phyloP scores from a whole-genome alignment of 2,797 vertebrate genomes.

The Pseudochaenichthys georgianus region DNA sequence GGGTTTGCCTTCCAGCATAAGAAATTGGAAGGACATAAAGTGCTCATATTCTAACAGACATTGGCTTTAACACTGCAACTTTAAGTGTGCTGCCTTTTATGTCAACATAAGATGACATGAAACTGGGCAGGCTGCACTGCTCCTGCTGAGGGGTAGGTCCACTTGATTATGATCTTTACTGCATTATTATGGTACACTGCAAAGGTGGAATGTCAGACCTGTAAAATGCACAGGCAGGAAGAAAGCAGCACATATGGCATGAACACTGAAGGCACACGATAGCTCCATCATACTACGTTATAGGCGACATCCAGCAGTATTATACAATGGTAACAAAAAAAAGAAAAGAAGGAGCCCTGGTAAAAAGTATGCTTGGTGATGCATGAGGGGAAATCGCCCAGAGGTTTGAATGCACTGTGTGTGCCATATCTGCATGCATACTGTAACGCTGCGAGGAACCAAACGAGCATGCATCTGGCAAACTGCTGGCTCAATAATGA shows the following conservation, averaged over 20 bases:
- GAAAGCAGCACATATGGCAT: conserved; percentile 56
- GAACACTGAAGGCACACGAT: conserved; percentile 37
- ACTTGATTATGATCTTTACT: conserved; percentile 74
- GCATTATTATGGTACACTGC: conserved; percentile 73
- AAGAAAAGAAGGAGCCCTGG: conserved; percentile 14
- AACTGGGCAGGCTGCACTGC: conserved; percentile 41
- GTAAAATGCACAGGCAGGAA: conserved; percentile 69
- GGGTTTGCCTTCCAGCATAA: conserved; percentile 1
- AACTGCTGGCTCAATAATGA: conserved; percentile 18
- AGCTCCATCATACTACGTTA: conserved; percentile 46
- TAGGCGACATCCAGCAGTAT: conserved; percentile 46
- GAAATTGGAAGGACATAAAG: conserved; percentile 1
- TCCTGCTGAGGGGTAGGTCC: conserved; percentile 45
- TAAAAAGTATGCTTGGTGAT: conserved; percentile 60
- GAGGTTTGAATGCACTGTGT: conserved; percentile 63
- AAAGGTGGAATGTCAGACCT: conserved; percentile 78
- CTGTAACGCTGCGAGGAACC: conserved; percentile 43
- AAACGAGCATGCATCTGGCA: conserved; percentile 47
- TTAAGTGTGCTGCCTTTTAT: conserved; percentile 23
- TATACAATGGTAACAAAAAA: conserved; percentile 57
- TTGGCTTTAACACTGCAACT: conserved; percentile 18
- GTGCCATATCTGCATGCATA: conserved; percentile 70
- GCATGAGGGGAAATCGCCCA: conserved; percentile 71
- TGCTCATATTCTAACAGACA: conserved; percentile 15
- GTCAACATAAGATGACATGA: conserved; percentile 25